Evolutionary conservation across 2,113 vertebrate species (phyloP), one percentile per base, ranked within the genome.

Genomic region (Irena cyanogastra): DNA sequence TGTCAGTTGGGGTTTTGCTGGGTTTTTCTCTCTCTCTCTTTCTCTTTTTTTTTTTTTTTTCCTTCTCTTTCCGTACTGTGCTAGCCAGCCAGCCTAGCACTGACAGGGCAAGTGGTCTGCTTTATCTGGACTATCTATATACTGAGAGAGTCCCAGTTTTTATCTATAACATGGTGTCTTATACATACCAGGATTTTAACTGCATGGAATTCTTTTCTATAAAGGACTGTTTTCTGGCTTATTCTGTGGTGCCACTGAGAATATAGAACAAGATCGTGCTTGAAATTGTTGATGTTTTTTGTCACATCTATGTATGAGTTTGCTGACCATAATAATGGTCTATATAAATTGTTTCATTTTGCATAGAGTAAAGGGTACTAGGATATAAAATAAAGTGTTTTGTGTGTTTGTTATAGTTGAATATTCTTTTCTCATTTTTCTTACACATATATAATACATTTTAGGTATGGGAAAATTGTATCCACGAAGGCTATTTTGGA

Each of bases 401-500:
- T 91, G 41, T 75, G 7, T 94, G 33, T 89, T 68, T 92, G 13
- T 85, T 75, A 31, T 95, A 83, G 65, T 61, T 83, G 64, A 39
- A 31, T 93, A 42, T 28, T 91, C 39, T 96, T 82, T 75, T 59
- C 79, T 90, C 39, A 12, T 91, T 90, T 96, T 97, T 78, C 97
- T 95, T 97, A 96, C 70, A 60, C 74, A 33, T 77, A 27, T 93
- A 3, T 92, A 35, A 95, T 89, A 50, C 65, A 66, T 97, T 98
- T 96, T 96, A 99, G 99, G 98, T 99, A 99, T 91, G 99, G 99
- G 89, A 99, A 99, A 98, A 99, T 99, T 70, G 99, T 99, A 69
- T 99, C 99, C 94, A 99, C 99, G 5, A 99, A 99, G 97, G 99
- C 99, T 76, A 99, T 99, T 98, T 98, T 99, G 99, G 99, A 99